These are phyloP conservation scores for Scaptomyza montana DNA, from an alignment of 1,140 invertebrate species.

Conservation along the genomic window DNA sequence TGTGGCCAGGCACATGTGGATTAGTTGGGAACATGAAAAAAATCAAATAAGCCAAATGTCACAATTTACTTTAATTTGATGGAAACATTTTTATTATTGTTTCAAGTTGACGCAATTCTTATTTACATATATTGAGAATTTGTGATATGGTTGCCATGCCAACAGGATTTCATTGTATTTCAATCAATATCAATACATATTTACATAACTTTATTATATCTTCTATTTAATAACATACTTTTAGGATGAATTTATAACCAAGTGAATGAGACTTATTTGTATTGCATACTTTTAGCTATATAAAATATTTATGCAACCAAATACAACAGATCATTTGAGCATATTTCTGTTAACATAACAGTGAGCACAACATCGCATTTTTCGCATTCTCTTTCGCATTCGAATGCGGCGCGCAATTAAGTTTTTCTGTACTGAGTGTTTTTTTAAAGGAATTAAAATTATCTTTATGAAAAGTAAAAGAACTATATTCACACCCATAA, in stretches of 20 bases:
- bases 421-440: background rate
- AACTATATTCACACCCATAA: background rate
- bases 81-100: background rate
- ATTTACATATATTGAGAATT: too few relatives aligned
- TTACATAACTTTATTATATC: background rate
- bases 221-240: conserved; percentile 3
- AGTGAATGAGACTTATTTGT: background rate
- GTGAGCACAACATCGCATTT: background rate
- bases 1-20: conserved; percentile 23
- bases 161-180: background rate
- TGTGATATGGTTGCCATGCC: background rate
- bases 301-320: background rate
- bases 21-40: conserved; percentile 45
- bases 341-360: background rate
- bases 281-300: conserved; percentile 18
- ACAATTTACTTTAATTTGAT: conserved; percentile 4
- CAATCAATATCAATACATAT: too few relatives aligned
- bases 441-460: too few relatives aligned
- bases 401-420: background rate
- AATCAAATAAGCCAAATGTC: conserved; percentile 1
- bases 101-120: background rate
- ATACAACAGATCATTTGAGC: conserved; percentile 13
- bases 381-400: background rate
- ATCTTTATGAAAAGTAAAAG: background rate
- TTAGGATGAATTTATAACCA: background rate